phyloP scores from a whole-genome alignment of 2,888 invertebrate species.

The Leucophenga maculata region DNA sequence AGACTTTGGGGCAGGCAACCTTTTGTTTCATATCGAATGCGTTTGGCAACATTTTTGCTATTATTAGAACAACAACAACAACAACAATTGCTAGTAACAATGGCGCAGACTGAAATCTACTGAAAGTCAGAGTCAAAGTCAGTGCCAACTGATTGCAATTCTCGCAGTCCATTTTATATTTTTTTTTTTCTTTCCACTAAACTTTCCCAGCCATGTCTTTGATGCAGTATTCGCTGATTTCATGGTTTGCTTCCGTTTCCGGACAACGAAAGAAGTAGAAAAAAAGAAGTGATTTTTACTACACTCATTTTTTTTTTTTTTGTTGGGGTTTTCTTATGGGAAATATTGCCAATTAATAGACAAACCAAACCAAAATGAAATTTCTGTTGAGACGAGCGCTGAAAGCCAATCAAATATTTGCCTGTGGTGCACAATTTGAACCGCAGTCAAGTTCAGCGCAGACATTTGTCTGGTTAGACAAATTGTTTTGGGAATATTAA shows the following conservation, averaged over 20 bases:
- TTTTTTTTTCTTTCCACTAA: slow-evolving; percentile 15
- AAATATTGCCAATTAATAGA: slow-evolving; percentile 37
- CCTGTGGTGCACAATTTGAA: slow-evolving; percentile 33
- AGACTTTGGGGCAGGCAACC: not conserved
- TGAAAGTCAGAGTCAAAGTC: slow-evolving; percentile 22
- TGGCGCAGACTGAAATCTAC: not conserved
- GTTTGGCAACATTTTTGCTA: slow-evolving; percentile 1
- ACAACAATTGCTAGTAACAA: not conserved
- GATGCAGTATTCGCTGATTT: slow-evolving; percentile 22
- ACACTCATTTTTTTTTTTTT: slow-evolving; percentile 27
- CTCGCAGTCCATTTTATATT: slow-evolving; percentile 28
- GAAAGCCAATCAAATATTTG: slow-evolving; percentile 12
- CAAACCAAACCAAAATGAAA: not conserved
- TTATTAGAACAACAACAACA: not conserved
- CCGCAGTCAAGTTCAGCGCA: slow-evolving; percentile 40
- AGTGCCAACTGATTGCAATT: slow-evolving; percentile 41
- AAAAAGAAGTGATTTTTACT: not conserved
- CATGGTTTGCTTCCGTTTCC: slow-evolving; percentile 35
- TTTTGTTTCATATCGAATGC: not conserved
- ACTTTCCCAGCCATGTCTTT: slow-evolving; percentile 34
- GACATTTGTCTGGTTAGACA: slow-evolving; percentile 37
- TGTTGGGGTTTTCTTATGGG: slow-evolving; percentile 32
- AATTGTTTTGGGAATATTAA: slow-evolving; percentile 57
- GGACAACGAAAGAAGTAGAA: not conserved
- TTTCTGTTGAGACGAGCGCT: too few species aligned